phyloP scores from a whole-genome alignment of 2,113 vertebrate species.

The Nothobranchius kuhntae region DNA sequence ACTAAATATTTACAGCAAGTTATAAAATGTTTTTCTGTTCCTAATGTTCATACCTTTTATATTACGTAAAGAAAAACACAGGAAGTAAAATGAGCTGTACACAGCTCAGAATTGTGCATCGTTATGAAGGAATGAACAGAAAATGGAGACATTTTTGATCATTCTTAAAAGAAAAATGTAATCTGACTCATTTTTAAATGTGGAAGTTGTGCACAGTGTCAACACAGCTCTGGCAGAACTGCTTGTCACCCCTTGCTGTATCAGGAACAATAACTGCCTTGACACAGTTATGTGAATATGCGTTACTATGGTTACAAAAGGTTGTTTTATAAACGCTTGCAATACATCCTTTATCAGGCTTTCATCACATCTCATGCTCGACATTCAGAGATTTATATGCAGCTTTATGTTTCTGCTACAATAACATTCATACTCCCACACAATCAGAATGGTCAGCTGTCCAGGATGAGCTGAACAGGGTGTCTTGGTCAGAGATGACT shows the following conservation, averaged over 20 bases:
- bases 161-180: background rate
- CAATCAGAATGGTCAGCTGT: background rate
- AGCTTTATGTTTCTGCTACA: background rate
- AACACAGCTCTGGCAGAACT: constrained; percentile 4
- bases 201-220: constrained; percentile 4
- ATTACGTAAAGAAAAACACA: background rate
- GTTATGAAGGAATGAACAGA: background rate
- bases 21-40: background rate
- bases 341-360: constrained; percentile 13
- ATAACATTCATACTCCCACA: background rate
- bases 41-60: background rate
- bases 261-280: constrained; percentile 15
- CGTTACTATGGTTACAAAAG: constrained; percentile 23
- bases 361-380: background rate
- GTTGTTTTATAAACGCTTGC: constrained; percentile 6
- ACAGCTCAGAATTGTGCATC: background rate
- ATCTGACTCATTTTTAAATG: background rate
- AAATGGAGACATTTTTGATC: background rate
- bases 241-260: constrained; percentile 12
- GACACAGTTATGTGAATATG: constrained; percentile 1
- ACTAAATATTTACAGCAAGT: background rate
- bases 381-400: constrained; percentile 8
- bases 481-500: background rate
- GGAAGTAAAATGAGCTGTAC: background rate
- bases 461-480: constrained; percentile 1